These are phyloP conservation scores for Zophobas atratus DNA, from an alignment of 1,140 invertebrate genomes.

Conservation along the genomic window DNA sequence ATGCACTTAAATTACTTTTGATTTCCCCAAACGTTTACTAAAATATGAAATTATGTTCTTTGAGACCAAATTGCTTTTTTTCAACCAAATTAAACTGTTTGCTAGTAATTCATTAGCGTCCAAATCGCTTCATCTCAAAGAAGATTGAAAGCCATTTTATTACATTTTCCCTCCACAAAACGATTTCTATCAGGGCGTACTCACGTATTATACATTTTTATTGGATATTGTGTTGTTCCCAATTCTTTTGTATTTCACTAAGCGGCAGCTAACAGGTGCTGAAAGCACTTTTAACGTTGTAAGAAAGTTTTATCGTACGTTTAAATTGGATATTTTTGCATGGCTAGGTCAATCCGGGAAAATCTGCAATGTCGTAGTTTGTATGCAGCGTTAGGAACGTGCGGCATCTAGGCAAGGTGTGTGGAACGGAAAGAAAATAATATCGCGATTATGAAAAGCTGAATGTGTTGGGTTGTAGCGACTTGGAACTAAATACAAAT, in stretches of 20 bases:
- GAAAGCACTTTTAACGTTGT: slow-evolving; percentile 1
- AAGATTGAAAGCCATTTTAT: slow-evolving; percentile 22
- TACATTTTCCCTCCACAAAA: slow-evolving; percentile 22
- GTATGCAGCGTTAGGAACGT: too few species aligned
- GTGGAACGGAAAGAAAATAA: too few species aligned
- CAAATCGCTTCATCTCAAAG: background rate
- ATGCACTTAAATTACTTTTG: slow-evolving; percentile 36
- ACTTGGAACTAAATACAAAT: too few species aligned
- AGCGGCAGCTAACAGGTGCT: background rate
- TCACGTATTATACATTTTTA: slow-evolving; percentile 41
- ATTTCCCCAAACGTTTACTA: slow-evolving; percentile 20
- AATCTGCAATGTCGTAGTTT: too few species aligned
- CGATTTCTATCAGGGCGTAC: slow-evolving; percentile 27
- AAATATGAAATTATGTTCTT: slow-evolving; percentile 43
- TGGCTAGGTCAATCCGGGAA: background rate
- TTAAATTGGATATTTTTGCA: slow-evolving; percentile 7
- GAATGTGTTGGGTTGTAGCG: too few species aligned
- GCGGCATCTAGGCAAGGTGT: too few species aligned
- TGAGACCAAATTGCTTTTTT: slow-evolving; percentile 38
- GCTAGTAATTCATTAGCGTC: slow-evolving; percentile 33
- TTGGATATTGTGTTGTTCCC: slow-evolving; percentile 28
- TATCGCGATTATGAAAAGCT: too few species aligned
- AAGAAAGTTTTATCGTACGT: slow-evolving; percentile 8
- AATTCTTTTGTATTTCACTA: slow-evolving; percentile 28
- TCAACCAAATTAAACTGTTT: slow-evolving; percentile 27